Evolutionary conservation across 2,797 vertebrate genomes (phyloP), one percentile per base, ranked within the genome.

Genomic region (Poeciliopsis gracilis): DNA sequence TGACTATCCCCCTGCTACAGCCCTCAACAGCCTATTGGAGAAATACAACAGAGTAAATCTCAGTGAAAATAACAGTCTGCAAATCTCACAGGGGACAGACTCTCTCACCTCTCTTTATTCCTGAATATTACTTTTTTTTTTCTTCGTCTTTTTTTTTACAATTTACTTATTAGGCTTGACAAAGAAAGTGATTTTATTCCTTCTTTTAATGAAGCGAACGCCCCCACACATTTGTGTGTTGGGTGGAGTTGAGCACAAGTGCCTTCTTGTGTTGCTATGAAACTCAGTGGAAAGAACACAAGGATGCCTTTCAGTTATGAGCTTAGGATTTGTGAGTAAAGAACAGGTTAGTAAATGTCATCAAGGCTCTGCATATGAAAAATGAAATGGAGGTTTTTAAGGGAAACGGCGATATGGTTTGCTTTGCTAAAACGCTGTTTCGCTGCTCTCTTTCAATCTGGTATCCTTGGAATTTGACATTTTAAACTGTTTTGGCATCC

Each of bases 1-100:
- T 93, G 93, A 94, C 93, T 94, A 95, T 95, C 94, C 94, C 91
- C 87, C 88, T 87, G 90, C 90, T 89, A 90, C 93, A 95, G 94
- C 92, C 89, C 93, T 93, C 92, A 90, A 86, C 90, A 91, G 91
- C 90, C 91, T 91, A 90, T 90, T 95, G 93, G 92, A 92, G 91
- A 92, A 93, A 93, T 90, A 93, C 90, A 93, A 93, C 90, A 91
- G 92, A 92, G 87, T 89, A 91, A 87, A 93, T 92, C 93, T 92
- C 83, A 61, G 87, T 80, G 89, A 91, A 92, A 92, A 92, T 91
- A 89, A 86, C 80, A 82, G 86, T 84, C 87, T 85, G 83, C 84
- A 92, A 88, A 92, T 92, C 85, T 92, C 89, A 87, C 82, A 76
- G 59, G 88, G 86, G 80, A 93, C 79, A 93, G 79, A 83, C 84